Base-by-base conservation (phyloP, 1,140 invertebrate species). In the Bombus affinis region DNA sequence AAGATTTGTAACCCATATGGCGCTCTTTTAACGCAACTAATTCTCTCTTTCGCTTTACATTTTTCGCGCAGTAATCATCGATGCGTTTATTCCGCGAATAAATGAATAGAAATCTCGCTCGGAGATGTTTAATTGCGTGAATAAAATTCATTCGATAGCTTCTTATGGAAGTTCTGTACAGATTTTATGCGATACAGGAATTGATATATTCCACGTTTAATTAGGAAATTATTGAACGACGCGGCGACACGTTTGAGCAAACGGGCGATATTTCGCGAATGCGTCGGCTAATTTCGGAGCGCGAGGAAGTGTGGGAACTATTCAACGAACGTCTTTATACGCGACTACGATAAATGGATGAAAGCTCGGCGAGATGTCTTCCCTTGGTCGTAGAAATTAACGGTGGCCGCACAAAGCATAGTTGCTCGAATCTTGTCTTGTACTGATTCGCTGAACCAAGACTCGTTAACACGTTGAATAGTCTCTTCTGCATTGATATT, bases 401-500 rank as follows among this genome's bases (percentile, higher is more conserved):
- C 73, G 32, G 22, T 8, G 53, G 22, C 44, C 35, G 59, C 22
- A 80, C 71, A 77, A 62, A 78, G 74, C 81, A 57, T 47, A 73
- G 66, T 53, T 66, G 25, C 73, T 12, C 57, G 57, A 66, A 28
- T 42, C 78, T 53, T 70, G 78, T 53, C 81, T 77, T 53, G 81
- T 53, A 68, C 39, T 39, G 37, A 32, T 76, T 83, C 81, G 32
- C 25, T 39, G 71, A 42, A 66, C 25, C 39, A 53, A 22, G 18
- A 65, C 85, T 88, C 85, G 81, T 59, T 65, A 68, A 75, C 78
- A 53, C 83, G 73, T 44, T 78, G 32, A 78, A 28, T 82, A 42
- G 80, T 18, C n/a, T 80, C 65, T 76, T 25, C 37, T 42, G 6
- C 65, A 57, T 53, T 80, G 65, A 70, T 70, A 70, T 70, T 80